Percentiles rank a stretch among this genome's conserved stretches.
Conservation (phyloP, 1,140 invertebrate species). For the Muscidifurax raptorellus region DNA sequence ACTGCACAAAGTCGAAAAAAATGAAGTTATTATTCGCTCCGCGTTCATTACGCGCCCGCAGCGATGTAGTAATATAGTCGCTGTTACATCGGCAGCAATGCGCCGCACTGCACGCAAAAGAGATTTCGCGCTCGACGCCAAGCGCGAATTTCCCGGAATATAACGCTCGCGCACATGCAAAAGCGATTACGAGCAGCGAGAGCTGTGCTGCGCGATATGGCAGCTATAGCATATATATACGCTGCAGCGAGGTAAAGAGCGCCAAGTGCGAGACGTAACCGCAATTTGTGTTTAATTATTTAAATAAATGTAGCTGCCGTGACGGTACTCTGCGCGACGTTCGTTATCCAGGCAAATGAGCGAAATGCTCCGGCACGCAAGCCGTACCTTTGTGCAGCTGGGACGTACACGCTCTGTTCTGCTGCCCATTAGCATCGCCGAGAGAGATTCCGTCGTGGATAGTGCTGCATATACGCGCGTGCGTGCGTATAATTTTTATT, state of each 20-base stretch:
- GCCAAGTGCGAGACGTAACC: conserved; percentile 43
- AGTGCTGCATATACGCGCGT: conserved; percentile 29
- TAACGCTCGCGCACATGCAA: conserved; percentile 65
- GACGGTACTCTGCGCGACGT: conserved; percentile 62
- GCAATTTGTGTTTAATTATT: conserved; percentile 73
- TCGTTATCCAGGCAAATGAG: conserved; percentile 71
- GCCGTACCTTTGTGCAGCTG: conserved; percentile 62
- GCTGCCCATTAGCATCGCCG: conserved; percentile 65
- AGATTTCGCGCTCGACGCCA: conserved; percentile 63
- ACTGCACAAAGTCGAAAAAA: too few species aligned
- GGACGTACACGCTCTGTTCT: conserved; percentile 31
- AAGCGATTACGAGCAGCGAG: neutral
- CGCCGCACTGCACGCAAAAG: conserved; percentile 2
- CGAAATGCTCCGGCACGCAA: conserved; percentile 71
- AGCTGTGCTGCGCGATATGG: too few species aligned
- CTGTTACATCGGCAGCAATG: neutral
- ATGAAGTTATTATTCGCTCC: too few species aligned
- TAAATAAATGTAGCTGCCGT: conserved; percentile 69
- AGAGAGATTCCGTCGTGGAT: neutral
- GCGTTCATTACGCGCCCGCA: too few species aligned
- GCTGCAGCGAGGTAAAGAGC: conserved; percentile 48
- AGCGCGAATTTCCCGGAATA: conserved; percentile 68
- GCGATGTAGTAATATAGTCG: too few species aligned
- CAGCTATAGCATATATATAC: too few species aligned
- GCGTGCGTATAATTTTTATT: neutral